Conservation (phyloP, 2,797 vertebrate genomes). For the Peromyscus nudipes region DNA sequence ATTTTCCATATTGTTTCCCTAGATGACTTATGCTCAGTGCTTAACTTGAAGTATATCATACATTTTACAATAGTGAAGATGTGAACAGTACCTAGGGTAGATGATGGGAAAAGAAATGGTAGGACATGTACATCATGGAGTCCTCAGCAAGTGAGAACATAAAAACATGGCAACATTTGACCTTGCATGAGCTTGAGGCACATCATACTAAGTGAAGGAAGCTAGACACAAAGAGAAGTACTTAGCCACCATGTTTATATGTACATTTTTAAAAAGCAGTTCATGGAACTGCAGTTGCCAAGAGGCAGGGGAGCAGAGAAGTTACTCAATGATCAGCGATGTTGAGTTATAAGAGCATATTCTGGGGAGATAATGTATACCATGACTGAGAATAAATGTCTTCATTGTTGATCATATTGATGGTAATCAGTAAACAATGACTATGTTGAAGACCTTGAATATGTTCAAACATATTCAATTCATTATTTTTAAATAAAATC, state of each 20-base stretch:
- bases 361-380: not conserved
- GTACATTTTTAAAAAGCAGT: not conserved
- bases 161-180: not conserved
- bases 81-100: not conserved
- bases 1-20: not conserved
- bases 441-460: not conserved
- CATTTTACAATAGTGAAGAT: not conserved
- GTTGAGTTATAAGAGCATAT: not conserved
- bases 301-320: too few species aligned
- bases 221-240: not conserved
- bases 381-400: not conserved
- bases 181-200: not conserved
- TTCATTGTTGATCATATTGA: not conserved
- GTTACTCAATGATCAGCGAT: not conserved
- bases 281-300: not conserved
- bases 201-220: not conserved
- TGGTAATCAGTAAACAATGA: not conserved
- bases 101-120: not conserved
- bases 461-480: not conserved
- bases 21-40: not conserved
- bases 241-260: not conserved
- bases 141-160: not conserved
- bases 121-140: accelerated
- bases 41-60: not conserved
- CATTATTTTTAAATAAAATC: not conserved